Conservation (phyloP, 1,140 invertebrate genomes). For the Spodoptera litura region DNA sequence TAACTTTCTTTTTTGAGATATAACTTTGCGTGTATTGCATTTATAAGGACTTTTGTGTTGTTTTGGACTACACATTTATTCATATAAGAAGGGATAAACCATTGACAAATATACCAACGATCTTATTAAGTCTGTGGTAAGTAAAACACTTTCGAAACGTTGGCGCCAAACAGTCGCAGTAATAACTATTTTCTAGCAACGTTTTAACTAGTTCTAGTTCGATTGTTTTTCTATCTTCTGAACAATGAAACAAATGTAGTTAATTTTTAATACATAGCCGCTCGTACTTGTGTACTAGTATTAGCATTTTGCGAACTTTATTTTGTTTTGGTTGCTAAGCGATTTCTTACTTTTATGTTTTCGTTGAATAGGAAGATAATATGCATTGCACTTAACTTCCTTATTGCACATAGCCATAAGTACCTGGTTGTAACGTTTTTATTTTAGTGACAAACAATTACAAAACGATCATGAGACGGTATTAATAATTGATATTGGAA, state of each 20-base stretch:
- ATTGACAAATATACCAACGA: neutral
- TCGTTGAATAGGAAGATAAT: neutral
- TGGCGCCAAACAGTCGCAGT: slow-evolving; percentile 44
- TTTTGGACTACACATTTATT: too few species aligned
- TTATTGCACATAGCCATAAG: neutral
- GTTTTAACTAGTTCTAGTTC: slow-evolving; percentile 10
- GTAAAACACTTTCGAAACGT: slow-evolving; percentile 54
- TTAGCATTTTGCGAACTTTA: slow-evolving; percentile 4
- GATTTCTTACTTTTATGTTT: neutral
- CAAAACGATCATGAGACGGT: slow-evolving; percentile 13
- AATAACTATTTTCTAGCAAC: slow-evolving; percentile 52
- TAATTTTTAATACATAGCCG: neutral
- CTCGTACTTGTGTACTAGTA: neutral
- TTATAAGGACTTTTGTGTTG: too few species aligned
- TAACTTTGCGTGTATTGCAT: too few species aligned
- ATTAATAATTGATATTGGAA: slow-evolving; percentile 27
- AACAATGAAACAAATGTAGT: too few species aligned
- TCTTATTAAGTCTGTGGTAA: neutral
- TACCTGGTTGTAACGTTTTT: slow-evolving; percentile 5
- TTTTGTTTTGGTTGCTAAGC: slow-evolving; percentile 11
- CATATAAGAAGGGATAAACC: too few species aligned
- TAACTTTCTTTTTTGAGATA: too few species aligned
- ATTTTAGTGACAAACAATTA: slow-evolving; percentile 20
- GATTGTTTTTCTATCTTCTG: too few species aligned
- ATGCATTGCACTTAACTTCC: neutral